A percentile compares a stretch with the other conserved stretches of the same genome.
Conservation (phyloP, 2,888 invertebrate species). For the Amphipoea lucens region DNA sequence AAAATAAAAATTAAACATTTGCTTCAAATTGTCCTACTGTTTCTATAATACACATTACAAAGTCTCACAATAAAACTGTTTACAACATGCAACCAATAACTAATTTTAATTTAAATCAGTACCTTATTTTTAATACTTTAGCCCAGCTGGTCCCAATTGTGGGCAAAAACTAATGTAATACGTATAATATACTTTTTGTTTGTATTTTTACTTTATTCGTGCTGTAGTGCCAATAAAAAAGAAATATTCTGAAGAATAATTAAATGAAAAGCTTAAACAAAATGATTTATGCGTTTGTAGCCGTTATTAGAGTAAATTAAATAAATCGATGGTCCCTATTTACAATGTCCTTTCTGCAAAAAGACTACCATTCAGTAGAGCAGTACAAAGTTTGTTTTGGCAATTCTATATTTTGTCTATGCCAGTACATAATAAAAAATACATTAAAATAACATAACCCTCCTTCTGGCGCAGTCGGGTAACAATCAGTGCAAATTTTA, state of each 20-base stretch:
- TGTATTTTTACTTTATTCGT: neutral
- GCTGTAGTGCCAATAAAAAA: neutral
- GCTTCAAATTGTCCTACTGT: conserved; percentile 32
- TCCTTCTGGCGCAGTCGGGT: too few relatives aligned
- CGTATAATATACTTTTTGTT: conserved; percentile 24
- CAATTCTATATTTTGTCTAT: too few relatives aligned
- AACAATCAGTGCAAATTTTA: too few relatives aligned
- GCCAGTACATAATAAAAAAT: too few relatives aligned
- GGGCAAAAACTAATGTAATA: conserved; percentile 34
- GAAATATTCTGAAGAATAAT: neutral
- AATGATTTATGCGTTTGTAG: neutral
- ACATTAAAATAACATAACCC: too few relatives aligned
- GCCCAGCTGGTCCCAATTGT: conserved; percentile 24
- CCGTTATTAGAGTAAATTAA: neutral
- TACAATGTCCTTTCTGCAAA: too few relatives aligned
- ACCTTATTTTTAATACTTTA: conserved; percentile 55
- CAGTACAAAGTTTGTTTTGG: too few relatives aligned
- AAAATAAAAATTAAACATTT: neutral
- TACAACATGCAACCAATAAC: conserved; percentile 47
- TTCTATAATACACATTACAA: conserved; percentile 1
- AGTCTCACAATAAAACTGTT: conserved; percentile 46
- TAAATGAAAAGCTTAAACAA: neutral
- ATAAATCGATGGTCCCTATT: too few relatives aligned
- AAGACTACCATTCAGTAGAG: too few relatives aligned
- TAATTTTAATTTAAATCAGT: conserved; percentile 48